Conservation (phyloP, 2,888 invertebrate genomes). For the Opisthograptis luteolata region DNA sequence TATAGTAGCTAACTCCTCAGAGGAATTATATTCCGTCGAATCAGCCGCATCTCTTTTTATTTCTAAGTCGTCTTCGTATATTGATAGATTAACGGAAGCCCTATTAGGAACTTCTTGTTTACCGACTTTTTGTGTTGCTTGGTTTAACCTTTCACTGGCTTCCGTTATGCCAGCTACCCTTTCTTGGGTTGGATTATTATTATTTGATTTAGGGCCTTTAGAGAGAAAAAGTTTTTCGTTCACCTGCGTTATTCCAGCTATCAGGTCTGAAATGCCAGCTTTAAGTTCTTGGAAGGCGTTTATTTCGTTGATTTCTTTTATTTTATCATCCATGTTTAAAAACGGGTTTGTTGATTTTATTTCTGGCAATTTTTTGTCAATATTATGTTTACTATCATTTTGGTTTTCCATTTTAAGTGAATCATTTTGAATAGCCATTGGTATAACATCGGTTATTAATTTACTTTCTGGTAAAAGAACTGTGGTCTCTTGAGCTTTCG, state of each 20-base stretch:
- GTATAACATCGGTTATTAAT: constrained; percentile 55
- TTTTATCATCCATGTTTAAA: constrained; percentile 64
- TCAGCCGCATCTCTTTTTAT: constrained; percentile 69
- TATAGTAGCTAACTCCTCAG: constrained; percentile 86
- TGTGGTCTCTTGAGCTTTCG: constrained; percentile 60
- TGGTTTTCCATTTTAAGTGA: constrained; percentile 49
- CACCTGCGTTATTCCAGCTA: constrained; percentile 79
- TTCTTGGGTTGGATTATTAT: constrained; percentile 38
- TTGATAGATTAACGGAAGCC: constrained; percentile 70
- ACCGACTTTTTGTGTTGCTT: constrained; percentile 54
- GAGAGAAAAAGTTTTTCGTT: constrained; percentile 74
- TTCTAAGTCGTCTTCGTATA: constrained; percentile 76
- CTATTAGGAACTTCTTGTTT: constrained; percentile 59
- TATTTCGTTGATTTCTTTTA: constrained; percentile 75
- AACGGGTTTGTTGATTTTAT: constrained; percentile 72
- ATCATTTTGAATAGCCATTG: constrained; percentile 59
- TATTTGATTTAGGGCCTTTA: constrained; percentile 50
- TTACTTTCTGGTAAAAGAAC: constrained; percentile 57
- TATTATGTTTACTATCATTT: constrained; percentile 34
- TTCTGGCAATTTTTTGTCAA: constrained; percentile 43
- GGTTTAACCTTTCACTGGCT: constrained; percentile 62
- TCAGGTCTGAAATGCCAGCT: constrained; percentile 79
- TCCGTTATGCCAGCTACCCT: constrained; percentile 61
- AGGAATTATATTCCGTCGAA: constrained; percentile 86
- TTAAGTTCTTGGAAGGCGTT: constrained; percentile 80